Base-by-base conservation (phyloP, 1,140 invertebrate species). In the Pantala flavescens region DNA sequence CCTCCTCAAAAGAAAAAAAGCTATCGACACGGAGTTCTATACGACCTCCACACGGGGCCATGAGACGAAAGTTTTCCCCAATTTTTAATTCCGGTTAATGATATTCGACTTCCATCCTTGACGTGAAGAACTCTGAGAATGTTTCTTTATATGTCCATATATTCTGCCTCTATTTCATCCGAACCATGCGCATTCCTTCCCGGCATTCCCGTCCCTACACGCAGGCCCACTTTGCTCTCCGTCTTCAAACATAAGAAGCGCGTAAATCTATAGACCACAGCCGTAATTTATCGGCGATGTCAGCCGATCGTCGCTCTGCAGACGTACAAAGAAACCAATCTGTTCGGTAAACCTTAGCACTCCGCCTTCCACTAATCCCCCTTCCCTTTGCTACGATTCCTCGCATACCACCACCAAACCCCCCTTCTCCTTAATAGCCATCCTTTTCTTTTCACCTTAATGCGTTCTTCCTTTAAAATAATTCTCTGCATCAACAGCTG, bases 231-330 rank as follows among this genome's bases (percentile, higher is more conserved):
- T 63, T 63, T 63, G n/a, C n/a, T 63, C 49, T 21, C 49, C 49
- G 49, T 63, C 49, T 63, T 7, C 49, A 63, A 63, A 63, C 49
- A 63, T 3, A 63, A 63, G 49, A 63, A 16, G 49, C 49, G n/a
- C 49, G 49, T 63, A 63, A 63, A 63, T 63, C 49, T 63, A 63
- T 63, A 21, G 49, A 63, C 49, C 49, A 63, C 49, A 12, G 12
- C 49, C 49, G 49, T 63, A 63, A 63, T 63, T 63, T 63, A 63
- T 63, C 49, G 49, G n/a, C 49, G 49, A 63, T 63, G 49, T 63
- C 49, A 63, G 49, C 16, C 49, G 49, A 63, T 63, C 12, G 49
- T 63, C 49, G 49, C 49, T 63, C 49, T 21, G 5, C 49, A 63
- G 49, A 63, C 49, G 12, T 63, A 63, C 49, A 63, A 63, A 63